These are phyloP conservation scores for Synaphobranchus kaupii DNA, from an alignment of 2,797 vertebrate genomes.

Conservation along the genomic window DNA sequence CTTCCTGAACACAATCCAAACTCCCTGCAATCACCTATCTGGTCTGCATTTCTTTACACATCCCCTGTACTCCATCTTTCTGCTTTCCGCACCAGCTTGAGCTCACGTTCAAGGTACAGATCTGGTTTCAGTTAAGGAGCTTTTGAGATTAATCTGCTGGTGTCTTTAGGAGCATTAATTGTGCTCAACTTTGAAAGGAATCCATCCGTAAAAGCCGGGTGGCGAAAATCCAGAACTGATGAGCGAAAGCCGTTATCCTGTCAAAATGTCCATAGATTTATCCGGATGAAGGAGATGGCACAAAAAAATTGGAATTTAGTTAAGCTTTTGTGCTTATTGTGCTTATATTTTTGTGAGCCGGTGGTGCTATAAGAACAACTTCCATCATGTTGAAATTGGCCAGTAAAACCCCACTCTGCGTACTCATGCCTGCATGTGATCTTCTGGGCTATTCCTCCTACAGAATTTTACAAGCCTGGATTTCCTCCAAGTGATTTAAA, in stretches of 20 bases:
- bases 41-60: not conserved
- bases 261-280: not conserved
- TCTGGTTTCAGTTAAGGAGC: not conserved
- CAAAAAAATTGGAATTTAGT: not conserved
- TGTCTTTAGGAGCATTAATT: not conserved
- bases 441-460: not conserved
- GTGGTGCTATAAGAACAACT: not conserved
- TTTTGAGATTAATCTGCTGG: not conserved
- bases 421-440: not conserved
- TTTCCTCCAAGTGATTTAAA: not conserved
- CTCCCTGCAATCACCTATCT: not conserved
- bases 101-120: not conserved
- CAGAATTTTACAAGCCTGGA: conserved; percentile 7
- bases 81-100: not conserved
- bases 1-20: not conserved
- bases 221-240: not conserved
- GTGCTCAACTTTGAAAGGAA: not conserved
- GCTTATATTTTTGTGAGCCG: not conserved
- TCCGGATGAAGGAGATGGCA: not conserved
- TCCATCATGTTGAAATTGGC: not conserved
- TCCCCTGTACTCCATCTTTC: not conserved
- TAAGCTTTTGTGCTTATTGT: not conserved
- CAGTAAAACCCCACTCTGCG: not conserved
- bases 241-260: not conserved
- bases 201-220: not conserved